Conservation (phyloP, 2,113 vertebrate species). For the Hemibagrus wyckioides region DNA sequence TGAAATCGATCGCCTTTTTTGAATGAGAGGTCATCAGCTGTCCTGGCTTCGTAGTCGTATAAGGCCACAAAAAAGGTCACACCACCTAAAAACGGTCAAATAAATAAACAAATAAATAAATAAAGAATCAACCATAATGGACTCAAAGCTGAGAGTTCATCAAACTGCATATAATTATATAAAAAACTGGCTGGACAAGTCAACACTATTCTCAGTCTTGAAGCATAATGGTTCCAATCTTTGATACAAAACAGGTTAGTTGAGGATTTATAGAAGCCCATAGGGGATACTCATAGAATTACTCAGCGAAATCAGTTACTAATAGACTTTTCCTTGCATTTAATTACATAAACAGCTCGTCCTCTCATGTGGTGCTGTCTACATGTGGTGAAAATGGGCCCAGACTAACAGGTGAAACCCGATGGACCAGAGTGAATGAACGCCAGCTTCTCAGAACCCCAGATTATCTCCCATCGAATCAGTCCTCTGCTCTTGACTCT, state of each 20-base stretch:
- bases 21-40: conserved; percentile 96
- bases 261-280: conserved; percentile 21
- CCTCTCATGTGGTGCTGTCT: conserved; percentile 10
- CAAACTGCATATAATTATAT: not conserved
- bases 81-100: conserved; percentile 77
- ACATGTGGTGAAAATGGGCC: not conserved
- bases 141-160: not conserved
- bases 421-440: conserved; percentile 24
- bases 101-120: not conserved
- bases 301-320: conserved; percentile 22
- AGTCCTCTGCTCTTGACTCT: not conserved
- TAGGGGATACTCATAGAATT: conserved; percentile 7
- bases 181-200: not conserved
- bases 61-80: conserved; percentile 99
- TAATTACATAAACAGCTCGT: conserved; percentile 27
- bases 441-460: conserved; percentile 21
- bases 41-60: conserved; percentile 98
- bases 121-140: not conserved
- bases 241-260: conserved; percentile 24
- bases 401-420: conserved; percentile 45
- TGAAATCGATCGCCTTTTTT: conserved; percentile 98
- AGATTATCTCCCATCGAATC: conserved; percentile 44
- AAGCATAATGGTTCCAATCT: not conserved
- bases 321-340: not conserved
- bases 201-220: not conserved